phyloP scores from a whole-genome alignment of 2,113 vertebrate species.

The Dolichotis patagonum region DNA sequence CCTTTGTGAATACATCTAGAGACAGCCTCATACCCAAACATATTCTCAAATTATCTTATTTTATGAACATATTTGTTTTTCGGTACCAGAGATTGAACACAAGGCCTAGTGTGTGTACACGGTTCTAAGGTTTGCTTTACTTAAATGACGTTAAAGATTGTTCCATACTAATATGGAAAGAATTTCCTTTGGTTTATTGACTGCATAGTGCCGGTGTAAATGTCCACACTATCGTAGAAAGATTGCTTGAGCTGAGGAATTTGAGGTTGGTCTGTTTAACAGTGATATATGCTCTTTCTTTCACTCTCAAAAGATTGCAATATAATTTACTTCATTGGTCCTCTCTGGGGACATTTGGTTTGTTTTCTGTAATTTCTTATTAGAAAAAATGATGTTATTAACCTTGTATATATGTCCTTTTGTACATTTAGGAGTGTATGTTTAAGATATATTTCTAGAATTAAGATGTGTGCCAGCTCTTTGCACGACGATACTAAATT shows the following conservation, averaged over 20 bases:
- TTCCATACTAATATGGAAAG: not conserved
- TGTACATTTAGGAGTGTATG: not conserved
- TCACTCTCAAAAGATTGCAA: not conserved
- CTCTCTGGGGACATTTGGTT: not conserved
- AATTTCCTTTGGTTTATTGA: not conserved
- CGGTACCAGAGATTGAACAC: not conserved
- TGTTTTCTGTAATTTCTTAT: not conserved
- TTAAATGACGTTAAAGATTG: not conserved
- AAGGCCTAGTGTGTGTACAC: not conserved
- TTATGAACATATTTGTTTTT: not conserved
- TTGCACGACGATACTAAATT: not conserved
- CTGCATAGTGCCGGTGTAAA: not conserved
- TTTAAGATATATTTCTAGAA: not conserved
- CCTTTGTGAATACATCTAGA: not conserved
- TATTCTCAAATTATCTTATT: not conserved
- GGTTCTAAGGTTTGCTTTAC: not conserved
- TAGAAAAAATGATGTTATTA: not conserved
- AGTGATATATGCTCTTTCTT: not conserved
- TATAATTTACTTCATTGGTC: not conserved
- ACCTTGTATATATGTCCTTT: not conserved
- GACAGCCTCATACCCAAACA: not conserved
- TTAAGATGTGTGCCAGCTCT: not conserved
- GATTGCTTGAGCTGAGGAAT: not conserved
- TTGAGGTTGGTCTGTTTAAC: not conserved
- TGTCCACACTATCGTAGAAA: not conserved